Evolutionary conservation across 2,797 vertebrate genomes (phyloP).

Genomic region (Lagodon rhomboides): DNA sequence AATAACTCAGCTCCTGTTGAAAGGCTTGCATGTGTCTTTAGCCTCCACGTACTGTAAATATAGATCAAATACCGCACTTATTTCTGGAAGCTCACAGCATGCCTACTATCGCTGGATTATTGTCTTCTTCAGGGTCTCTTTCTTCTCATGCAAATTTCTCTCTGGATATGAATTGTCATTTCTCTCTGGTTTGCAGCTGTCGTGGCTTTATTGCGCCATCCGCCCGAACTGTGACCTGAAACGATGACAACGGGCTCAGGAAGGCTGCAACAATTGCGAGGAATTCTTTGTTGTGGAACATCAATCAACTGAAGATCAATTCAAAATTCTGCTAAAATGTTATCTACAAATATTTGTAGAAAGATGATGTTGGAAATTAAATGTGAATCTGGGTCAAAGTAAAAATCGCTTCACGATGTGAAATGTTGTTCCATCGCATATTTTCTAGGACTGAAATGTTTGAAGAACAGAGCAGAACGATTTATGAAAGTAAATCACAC

Average conservation of each 20-base stretch:
- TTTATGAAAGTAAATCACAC: too few species aligned
- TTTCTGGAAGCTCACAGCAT: constrained; percentile 29
- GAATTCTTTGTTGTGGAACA: not conserved
- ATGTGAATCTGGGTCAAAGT: too few species aligned
- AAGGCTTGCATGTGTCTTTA: constrained; percentile 48
- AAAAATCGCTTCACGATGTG: too few species aligned
- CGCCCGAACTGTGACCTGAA: not conserved
- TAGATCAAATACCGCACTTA: constrained; percentile 35
- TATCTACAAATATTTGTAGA: too few species aligned
- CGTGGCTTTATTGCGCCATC: constrained; percentile 5
- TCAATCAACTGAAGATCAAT: too few species aligned
- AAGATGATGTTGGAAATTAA: too few species aligned
- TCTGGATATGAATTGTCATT: constrained; percentile 1
- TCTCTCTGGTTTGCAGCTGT: constrained; percentile 23
- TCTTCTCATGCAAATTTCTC: constrained; percentile 17
- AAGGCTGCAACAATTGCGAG: not conserved
- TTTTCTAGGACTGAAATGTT: too few species aligned
- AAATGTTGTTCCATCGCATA: too few species aligned
- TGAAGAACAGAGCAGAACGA: too few species aligned
- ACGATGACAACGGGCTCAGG: not conserved
- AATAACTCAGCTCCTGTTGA: constrained; percentile 49
- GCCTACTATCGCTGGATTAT: not conserved
- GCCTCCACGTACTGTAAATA: constrained; percentile 48
- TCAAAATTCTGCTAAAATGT: too few species aligned
- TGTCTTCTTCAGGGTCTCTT: constrained; percentile 8